Evolutionary conservation across 2,888 invertebrate genomes (phyloP), one percentile per base, ranked within the genome.

Genomic region (Lucinisca nassula): DNA sequence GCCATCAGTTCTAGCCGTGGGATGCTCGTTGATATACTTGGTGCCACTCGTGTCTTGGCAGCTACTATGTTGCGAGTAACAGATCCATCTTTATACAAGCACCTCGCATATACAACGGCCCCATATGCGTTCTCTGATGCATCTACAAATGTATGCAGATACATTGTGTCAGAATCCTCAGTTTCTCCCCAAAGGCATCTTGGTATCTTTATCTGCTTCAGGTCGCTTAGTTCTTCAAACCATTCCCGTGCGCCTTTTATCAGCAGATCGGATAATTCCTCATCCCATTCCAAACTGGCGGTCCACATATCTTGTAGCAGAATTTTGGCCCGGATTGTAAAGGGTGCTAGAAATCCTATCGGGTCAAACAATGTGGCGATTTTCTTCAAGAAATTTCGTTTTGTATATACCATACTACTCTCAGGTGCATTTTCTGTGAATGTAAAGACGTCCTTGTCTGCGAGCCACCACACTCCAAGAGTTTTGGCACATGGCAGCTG

Each of bases 321-420:
- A 2, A 94, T 78, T 49, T 94, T 94, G 0, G 87, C 91, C n/a
- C 87, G 80, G 0, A 95, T 83, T 0, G 86, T 81, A 27, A 91
- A 84, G 1, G 92, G 93, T 17, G 87, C 82, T 2, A 94, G 32
- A 74, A 95, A 89, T 58, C 95, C 95, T 14, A 94, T 70, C 0
- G 95, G 95, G 83, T 95, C 95, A 82, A 91, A 95, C 1, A 93
- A 17, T 1, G 84, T 86, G 72, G 93, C 94, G 3, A 94, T 80
- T n/a, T 88, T 40, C n/a, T 82, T 84, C 12, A 93, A 75, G 38
- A 93, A 58, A 30, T 85, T 84, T 35, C 93, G 51, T 77, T 95
- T 95, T 0, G 94, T 94, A 21, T 61, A 40, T 21, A 61, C 45
- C 27, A 77, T 32, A 35, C 67, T 27, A 8, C 38, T 67, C 27